These are phyloP conservation scores for Lacanobia wlatinum DNA, from an alignment of 2,888 invertebrate genomes.

Conservation along the genomic window DNA sequence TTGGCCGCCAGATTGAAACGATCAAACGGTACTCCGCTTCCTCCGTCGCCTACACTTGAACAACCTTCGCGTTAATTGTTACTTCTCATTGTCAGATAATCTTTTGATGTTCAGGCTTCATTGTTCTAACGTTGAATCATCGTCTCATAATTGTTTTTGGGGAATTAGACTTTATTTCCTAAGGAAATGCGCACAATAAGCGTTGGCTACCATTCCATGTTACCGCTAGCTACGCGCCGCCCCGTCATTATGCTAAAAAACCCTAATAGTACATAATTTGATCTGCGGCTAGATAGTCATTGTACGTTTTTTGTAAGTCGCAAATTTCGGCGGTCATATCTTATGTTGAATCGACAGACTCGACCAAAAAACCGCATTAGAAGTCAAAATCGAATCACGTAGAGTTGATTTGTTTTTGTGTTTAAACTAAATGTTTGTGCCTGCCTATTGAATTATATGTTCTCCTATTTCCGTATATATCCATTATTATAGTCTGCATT, in stretches of 20 bases:
- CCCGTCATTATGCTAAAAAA: slow-evolving; percentile 71
- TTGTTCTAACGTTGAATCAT: slow-evolving; percentile 70
- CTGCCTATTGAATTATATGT: slow-evolving; percentile 39
- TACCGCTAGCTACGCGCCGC: slow-evolving; percentile 75
- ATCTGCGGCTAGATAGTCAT: slow-evolving; percentile 78
- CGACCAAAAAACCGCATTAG: slow-evolving; percentile 77
- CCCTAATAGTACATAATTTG: slow-evolving; percentile 75
- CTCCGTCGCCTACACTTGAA: slow-evolving; percentile 71
- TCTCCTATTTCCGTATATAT: slow-evolving; percentile 42
- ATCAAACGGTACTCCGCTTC: slow-evolving; percentile 69
- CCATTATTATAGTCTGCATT: slow-evolving; percentile 13
- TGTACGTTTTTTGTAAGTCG: slow-evolving; percentile 76
- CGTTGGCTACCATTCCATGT: slow-evolving; percentile 62
- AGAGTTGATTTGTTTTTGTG: slow-evolving; percentile 79
- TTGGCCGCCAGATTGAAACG: slow-evolving; percentile 53
- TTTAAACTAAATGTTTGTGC: slow-evolving; percentile 76
- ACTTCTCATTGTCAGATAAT: slow-evolving; percentile 74
- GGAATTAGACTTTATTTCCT: slow-evolving; percentile 66
- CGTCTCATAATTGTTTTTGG: slow-evolving; percentile 52
- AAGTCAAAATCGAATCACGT: slow-evolving; percentile 87
- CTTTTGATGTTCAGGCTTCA: slow-evolving; percentile 67
- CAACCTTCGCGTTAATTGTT: slow-evolving; percentile 71
- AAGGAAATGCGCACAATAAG: slow-evolving; percentile 67
- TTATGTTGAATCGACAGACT: slow-evolving; percentile 72
- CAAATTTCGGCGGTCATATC: slow-evolving; percentile 78